Evolutionary conservation across 2,797 vertebrate species (phyloP).

Genomic region (Hipposideros larvatus): DNA sequence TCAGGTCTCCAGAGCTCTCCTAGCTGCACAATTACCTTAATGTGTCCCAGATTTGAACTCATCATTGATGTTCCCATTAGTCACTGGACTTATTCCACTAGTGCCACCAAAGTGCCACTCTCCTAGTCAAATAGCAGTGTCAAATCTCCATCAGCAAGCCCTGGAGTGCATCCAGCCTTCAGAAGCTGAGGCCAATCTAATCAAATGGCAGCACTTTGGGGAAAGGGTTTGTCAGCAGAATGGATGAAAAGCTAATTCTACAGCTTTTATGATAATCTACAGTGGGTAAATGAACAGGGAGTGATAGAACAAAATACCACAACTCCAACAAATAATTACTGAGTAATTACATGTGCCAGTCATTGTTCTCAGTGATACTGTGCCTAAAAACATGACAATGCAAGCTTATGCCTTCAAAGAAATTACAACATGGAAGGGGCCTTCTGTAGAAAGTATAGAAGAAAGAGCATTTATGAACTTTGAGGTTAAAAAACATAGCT

Average conservation of each 20-base stretch:
- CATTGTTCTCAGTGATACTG: neutral
- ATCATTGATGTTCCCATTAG: conserved; percentile 30
- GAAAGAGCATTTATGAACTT: neutral
- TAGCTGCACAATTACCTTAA: conserved; percentile 59
- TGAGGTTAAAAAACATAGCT: neutral
- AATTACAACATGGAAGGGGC: neutral
- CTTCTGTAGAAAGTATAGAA: neutral
- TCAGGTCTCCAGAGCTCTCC: conserved; percentile 12
- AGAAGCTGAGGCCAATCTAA: conserved; percentile 60
- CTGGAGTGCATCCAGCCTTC: conserved; percentile 58
- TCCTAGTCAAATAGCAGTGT: conserved; percentile 45
- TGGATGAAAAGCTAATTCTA: conserved; percentile 40
- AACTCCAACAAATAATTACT: neutral
- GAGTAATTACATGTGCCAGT: neutral
- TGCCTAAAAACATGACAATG: neutral
- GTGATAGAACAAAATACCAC: neutral
- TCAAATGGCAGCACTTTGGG: conserved; percentile 64
- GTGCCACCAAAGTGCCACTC: neutral
- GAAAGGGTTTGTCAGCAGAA: conserved; percentile 51
- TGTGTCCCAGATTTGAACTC: conserved; percentile 55
- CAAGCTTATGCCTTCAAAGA: neutral
- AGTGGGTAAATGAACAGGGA: conserved; percentile 55
- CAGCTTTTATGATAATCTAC: conserved; percentile 56
- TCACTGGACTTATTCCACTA: conserved; percentile 58
- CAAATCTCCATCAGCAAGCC: conserved; percentile 57